Percentiles rank a stretch among this genome's conserved stretches.
Evolutionary conservation across 2,113 vertebrate species (phyloP).

Genomic region (Labrus mixtus): DNA sequence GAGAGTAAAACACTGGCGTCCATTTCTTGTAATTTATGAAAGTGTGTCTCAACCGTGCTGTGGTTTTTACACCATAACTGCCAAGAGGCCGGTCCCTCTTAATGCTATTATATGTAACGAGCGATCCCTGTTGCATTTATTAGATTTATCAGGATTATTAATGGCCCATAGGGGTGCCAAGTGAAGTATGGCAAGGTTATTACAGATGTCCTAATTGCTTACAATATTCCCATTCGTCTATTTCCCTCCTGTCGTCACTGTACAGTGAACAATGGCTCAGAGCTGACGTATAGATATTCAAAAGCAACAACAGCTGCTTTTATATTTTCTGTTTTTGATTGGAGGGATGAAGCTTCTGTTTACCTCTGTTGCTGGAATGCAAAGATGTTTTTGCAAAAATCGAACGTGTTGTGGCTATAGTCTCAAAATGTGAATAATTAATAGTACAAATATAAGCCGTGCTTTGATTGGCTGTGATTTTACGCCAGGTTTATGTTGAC

Average conservation of each 20-base stretch:
- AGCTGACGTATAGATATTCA: not conserved
- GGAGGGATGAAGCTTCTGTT: not conserved
- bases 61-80: constrained; percentile 13
- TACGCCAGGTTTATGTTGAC: constrained; percentile 34
- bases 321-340: not conserved
- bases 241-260: not conserved
- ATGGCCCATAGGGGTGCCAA: constrained; percentile 31
- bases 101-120: constrained; percentile 33
- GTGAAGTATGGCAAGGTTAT: constrained; percentile 35
- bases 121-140: constrained; percentile 36
- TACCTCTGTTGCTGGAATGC: not conserved
- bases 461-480: constrained; percentile 18
- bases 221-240: constrained; percentile 30
- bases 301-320: too few species aligned
- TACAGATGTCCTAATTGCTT: constrained; percentile 43
- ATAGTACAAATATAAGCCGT: not conserved
- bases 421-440: not conserved
- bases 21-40: not conserved
- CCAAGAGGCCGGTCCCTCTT: constrained; percentile 12
- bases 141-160: constrained; percentile 55
- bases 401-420: not conserved
- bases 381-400: not conserved
- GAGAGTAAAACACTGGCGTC: not conserved
- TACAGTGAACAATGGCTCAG: not conserved
- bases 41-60: constrained; percentile 5